Evolutionary conservation across 1,140 invertebrate genomes (phyloP).

Genomic region (Homarus americanus): DNA sequence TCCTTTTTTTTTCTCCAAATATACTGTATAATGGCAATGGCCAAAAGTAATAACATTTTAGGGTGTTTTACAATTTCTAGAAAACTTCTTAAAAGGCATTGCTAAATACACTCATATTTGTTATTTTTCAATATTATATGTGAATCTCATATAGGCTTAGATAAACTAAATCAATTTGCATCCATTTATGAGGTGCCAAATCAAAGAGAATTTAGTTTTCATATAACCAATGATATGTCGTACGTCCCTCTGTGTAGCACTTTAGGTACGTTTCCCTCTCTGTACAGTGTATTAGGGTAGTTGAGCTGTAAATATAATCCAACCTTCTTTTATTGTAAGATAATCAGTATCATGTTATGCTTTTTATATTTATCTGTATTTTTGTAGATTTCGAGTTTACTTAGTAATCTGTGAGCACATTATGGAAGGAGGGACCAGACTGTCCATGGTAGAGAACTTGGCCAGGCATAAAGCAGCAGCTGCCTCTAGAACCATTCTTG

Average conservation of each 20-base stretch:
- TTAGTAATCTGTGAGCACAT: constrained; percentile 8
- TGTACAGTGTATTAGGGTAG: neutral
- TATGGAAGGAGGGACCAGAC: neutral
- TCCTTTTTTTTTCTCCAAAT: neutral
- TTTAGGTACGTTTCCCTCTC: neutral
- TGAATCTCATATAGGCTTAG: neutral
- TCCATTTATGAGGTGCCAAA: constrained; percentile 19
- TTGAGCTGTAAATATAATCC: neutral
- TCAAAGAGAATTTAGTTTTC: constrained; percentile 19
- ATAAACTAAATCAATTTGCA: neutral
- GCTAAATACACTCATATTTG: neutral
- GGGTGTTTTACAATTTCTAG: neutral
- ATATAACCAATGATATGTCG: constrained; percentile 2
- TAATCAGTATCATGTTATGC: constrained; percentile 7
- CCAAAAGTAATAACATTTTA: constrained; percentile 10
- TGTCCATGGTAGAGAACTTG: neutral
- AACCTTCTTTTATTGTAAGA: constrained; percentile 1
- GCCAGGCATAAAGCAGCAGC: neutral
- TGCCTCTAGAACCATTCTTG: neutral
- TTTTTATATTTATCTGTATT: constrained; percentile 17
- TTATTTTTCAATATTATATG: neutral
- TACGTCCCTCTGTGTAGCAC: neutral
- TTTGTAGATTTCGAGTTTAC: constrained; percentile 7
- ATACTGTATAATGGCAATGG: constrained; percentile 1
- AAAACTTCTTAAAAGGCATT: neutral